Evolutionary conservation across 2,113 vertebrate species (phyloP), one percentile per base, ranked within the genome.

Genomic region (Spermophilus dauricus): DNA sequence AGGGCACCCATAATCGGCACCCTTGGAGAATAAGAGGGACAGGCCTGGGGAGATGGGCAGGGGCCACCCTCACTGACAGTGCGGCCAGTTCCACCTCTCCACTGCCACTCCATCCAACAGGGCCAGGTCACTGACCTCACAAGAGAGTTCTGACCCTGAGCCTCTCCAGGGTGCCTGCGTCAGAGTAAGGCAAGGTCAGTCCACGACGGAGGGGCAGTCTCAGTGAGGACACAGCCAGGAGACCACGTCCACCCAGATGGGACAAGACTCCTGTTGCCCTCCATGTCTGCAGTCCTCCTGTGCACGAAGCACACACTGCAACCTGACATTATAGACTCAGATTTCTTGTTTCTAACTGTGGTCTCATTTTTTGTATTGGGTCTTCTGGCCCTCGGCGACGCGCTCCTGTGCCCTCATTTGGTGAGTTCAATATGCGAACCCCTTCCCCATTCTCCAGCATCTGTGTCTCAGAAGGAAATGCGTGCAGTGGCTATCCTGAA

Each of bases 221-320:
- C 37, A 1, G 48, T 0, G 0, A 20, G 28, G 22, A 17, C 7
- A 30, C 5, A 17, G 48, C 32, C 14, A 18, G 61, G 39, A 16
- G 22, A 5, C 1, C 4, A 4, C 2, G 17, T 39, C 58, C 37
- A 1, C 28, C 22, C 28, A 1, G n/a, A 20, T 2, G 9, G n/a
- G 10, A 0, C n/a, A 6, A 3, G 18, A 51, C 12, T 18, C 39
- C 11, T 18, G 67, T 10, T 0, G 28, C 72, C n/a, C 1, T 4
- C 4, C 13, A 42, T 0, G 28, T 26, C 39, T 3, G 6, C 1
- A 34, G 4, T 24, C 45, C 11, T 10, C 9, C 51, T 83, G n/a
- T 1, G 9, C 17, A 4, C 2, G 9, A 45, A 22, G 37, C 69
- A 18, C 7, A 2, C 0, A 0, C 3, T 0, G 20, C 12, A 8